phyloP scores from a whole-genome alignment of 2,888 invertebrate species.

The Eupithecia vulgata region DNA sequence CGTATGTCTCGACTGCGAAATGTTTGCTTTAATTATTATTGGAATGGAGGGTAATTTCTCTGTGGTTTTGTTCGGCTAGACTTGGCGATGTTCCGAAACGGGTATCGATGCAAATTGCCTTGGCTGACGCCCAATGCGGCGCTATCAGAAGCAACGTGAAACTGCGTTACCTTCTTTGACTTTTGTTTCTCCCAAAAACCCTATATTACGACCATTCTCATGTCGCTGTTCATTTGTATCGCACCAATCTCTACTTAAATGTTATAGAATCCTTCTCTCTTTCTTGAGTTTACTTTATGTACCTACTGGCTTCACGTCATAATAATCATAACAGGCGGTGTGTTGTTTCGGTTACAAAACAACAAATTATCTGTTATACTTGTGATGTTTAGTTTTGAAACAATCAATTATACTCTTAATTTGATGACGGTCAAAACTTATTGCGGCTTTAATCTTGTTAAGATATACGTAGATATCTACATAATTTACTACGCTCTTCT shows the following conservation, averaged over 20 bases:
- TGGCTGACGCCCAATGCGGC: conserved; percentile 83
- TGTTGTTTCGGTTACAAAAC: not conserved
- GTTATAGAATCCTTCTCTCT: too few relatives aligned
- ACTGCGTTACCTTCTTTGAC: conserved; percentile 64
- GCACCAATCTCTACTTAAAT: not conserved
- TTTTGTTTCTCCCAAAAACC: conserved; percentile 54
- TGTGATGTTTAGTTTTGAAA: not conserved
- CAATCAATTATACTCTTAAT: not conserved
- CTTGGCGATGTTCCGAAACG: conserved; percentile 84
- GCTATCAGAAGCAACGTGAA: conserved; percentile 62
- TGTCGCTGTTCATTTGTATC: not conserved
- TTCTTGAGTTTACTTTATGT: not conserved
- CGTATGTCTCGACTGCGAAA: conserved; percentile 78
- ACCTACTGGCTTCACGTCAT: too few relatives aligned
- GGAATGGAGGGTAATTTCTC: conserved; percentile 83
- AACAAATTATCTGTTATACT: not conserved
- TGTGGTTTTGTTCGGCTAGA: conserved; percentile 84
- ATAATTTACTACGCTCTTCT: not conserved
- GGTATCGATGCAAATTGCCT: conserved; percentile 84
- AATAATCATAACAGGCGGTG: too few relatives aligned
- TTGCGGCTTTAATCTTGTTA: not conserved
- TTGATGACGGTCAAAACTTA: not conserved
- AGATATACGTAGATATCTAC: too few relatives aligned
- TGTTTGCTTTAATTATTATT: conserved; percentile 85
- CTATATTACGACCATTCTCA: not conserved